Percentiles rank a stretch among this genome's conserved stretches.
Evolutionary conservation across 2,113 vertebrate species (phyloP).

Genomic region (Thinocorus orbignyianus): DNA sequence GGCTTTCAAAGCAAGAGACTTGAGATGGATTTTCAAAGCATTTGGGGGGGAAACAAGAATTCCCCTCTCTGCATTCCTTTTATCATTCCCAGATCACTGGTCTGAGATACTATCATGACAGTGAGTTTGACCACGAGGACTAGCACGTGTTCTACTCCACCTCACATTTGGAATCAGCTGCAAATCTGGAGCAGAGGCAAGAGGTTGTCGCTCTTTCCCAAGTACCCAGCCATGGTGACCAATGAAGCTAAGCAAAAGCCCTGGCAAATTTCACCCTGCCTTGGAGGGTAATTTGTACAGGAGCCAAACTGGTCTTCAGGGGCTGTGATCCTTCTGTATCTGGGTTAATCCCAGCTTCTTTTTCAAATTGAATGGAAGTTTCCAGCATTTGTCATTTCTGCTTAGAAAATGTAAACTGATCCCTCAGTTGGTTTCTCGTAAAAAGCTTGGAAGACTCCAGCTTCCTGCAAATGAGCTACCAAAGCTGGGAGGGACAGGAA

Average conservation of each 20-base stretch:
- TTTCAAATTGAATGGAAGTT: neutral
- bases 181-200: neutral
- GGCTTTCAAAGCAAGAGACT: neutral
- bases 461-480: neutral
- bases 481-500: neutral
- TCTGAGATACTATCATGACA: neutral
- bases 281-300: neutral
- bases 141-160: neutral
- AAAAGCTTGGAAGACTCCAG: neutral
- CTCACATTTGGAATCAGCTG: neutral
- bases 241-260: neutral
- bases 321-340: neutral
- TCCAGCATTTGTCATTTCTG: constrained; percentile 10
- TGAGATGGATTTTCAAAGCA: neutral
- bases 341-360: neutral
- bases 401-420: neutral
- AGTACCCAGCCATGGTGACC: neutral
- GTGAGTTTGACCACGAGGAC: neutral
- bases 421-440: neutral
- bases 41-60: neutral
- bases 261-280: neutral
- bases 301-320: neutral
- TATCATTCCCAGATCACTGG: neutral
- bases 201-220: neutral
- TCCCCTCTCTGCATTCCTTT: neutral